Conservation (phyloP, 2,113 vertebrate genomes). For the Oncorhynchus clarkii region DNA sequence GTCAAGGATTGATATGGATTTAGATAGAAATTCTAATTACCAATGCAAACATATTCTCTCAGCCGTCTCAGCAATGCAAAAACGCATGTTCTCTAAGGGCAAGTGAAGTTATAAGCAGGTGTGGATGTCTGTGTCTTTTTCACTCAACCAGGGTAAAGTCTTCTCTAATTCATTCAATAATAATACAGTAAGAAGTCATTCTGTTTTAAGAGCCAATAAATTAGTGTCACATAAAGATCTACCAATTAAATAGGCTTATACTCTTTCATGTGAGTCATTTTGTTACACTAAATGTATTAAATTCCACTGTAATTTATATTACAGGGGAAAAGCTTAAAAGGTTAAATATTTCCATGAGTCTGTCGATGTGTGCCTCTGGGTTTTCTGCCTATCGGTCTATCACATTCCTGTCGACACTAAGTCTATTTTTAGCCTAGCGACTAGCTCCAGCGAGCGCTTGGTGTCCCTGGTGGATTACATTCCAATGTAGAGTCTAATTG, state of each 20-base stretch:
- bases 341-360: conserved; percentile 1
- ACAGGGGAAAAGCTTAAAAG: not conserved
- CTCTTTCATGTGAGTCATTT: not conserved
- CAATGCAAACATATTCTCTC: not conserved
- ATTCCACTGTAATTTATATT: not conserved
- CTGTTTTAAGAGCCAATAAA: not conserved
- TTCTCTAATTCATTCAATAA: too few species aligned
- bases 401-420: conserved; percentile 46
- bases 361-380: conserved; percentile 30
- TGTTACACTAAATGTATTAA: not conserved
- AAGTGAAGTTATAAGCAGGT: too few species aligned
- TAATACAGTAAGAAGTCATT: not conserved
- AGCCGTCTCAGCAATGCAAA: not conserved
- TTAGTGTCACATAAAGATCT: not conserved
- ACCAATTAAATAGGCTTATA: not conserved
- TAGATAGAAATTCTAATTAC: not conserved
- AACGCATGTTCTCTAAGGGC: not conserved
- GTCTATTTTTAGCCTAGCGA: conserved; percentile 58
- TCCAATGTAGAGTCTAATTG: conserved; percentile 31
- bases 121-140: too few species aligned
- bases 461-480: conserved; percentile 44
- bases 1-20: too few species aligned
- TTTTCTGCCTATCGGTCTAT: conserved; percentile 37
- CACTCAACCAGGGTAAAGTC: too few species aligned
- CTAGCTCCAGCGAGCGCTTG: conserved; percentile 40